Conservation (phyloP, 2,888 invertebrate species). For the Periphyllus acericola region DNA sequence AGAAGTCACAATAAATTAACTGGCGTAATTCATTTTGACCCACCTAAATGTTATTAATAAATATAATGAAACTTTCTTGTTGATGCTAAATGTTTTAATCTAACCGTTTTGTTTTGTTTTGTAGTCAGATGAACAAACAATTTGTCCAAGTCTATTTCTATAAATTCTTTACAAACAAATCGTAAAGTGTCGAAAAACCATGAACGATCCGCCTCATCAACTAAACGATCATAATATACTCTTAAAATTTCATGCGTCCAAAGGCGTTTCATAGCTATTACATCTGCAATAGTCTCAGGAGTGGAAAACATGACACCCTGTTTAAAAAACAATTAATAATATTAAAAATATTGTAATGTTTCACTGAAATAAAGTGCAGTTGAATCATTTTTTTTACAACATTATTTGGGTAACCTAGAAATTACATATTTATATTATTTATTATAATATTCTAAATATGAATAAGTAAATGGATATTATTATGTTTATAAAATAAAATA, state of each 20-base stretch:
- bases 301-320: constrained; percentile 90
- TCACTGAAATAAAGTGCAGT: background rate
- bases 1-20: constrained; percentile 93
- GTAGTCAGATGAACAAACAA: constrained; percentile 76
- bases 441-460: too few relatives aligned
- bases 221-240: constrained; percentile 91
- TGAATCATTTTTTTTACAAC: background rate
- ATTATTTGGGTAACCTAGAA: too few relatives aligned
- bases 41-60: constrained; percentile 2
- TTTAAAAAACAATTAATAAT: background rate
- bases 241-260: constrained; percentile 95
- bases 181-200: constrained; percentile 83
- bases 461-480: too few relatives aligned
- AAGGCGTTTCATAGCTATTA: constrained; percentile 85
- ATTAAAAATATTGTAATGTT: background rate
- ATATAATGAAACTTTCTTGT: too few relatives aligned
- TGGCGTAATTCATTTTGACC: constrained; percentile 72
- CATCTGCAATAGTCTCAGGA: constrained; percentile 88
- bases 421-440: too few relatives aligned
- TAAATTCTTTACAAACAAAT: constrained; percentile 71
- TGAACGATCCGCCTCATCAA: constrained; percentile 80
- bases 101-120: constrained; percentile 49
- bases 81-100: background rate
- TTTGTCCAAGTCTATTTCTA: constrained; percentile 76
- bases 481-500: too few relatives aligned